A percentile compares a stretch with the other conserved stretches of the same genome.
Evolutionary conservation across 2,113 vertebrate species (phyloP).

Genomic region (Coptodon bakossiorum): DNA sequence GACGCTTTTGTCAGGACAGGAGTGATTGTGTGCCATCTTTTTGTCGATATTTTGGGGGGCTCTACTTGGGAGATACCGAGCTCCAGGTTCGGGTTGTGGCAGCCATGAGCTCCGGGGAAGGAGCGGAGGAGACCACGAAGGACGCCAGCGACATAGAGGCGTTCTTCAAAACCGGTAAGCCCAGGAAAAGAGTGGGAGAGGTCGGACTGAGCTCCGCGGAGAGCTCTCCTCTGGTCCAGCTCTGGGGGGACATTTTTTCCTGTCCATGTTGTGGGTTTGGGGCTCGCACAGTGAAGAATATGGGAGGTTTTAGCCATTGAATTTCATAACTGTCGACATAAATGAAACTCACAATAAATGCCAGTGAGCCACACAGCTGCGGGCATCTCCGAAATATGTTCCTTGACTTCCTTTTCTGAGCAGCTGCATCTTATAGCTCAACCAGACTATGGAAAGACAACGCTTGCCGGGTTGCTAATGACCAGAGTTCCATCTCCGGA

Average conservation of each 20-base stretch:
- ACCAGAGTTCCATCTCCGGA: constrained; percentile 44
- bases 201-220: not conserved
- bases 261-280: not conserved
- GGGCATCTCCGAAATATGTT: not conserved
- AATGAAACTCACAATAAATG: not conserved
- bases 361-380: not conserved
- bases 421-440: not conserved
- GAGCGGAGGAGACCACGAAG: constrained; percentile 87
- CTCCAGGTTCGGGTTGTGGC: constrained; percentile 49
- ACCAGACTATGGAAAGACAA: not conserved
- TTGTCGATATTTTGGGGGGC: constrained; percentile 16
- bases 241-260: constrained; percentile 43
- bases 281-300: not conserved
- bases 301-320: not conserved
- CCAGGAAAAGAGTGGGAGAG: not conserved
- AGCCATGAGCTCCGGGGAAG: constrained; percentile 87
- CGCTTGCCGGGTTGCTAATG: constrained; percentile 30
- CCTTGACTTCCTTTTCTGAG: not conserved
- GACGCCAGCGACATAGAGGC: constrained; percentile 88
- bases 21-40: constrained; percentile 44
- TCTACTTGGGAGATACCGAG: constrained; percentile 53
- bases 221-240: not conserved
- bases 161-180: constrained; percentile 89
- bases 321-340: not conserved
- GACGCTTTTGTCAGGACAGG: constrained; percentile 41